These are phyloP conservation scores for Syngnathus acus DNA, from an alignment of 2,797 vertebrate genomes.

Conservation along the genomic window DNA sequence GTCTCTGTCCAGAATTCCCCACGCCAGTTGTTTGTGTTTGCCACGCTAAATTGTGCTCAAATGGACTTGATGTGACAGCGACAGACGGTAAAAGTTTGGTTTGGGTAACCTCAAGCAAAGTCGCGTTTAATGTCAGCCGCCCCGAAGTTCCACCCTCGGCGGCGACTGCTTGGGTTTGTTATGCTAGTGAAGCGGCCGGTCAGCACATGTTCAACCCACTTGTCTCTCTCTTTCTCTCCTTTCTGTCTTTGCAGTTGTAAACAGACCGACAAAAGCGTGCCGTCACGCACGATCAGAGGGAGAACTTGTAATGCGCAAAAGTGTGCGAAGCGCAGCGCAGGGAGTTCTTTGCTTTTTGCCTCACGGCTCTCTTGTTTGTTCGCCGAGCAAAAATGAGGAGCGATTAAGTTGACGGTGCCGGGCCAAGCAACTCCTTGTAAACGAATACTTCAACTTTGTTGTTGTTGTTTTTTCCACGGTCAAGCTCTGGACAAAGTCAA, in stretches of 20 bases:
- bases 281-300: conserved; percentile 69
- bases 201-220: conserved; percentile 68
- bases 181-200: not conserved
- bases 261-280: conserved; percentile 74
- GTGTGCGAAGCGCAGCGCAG: conserved; percentile 61
- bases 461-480: conserved; percentile 12
- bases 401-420: conserved; percentile 69
- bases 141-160: no score
- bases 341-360: conserved; percentile 41
- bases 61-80: no score
- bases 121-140: no score
- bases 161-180: not conserved
- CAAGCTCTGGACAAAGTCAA: no score
- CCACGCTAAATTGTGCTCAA: no score
- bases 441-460: conserved; percentile 68
- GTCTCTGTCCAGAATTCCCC: no score
- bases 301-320: conserved; percentile 66
- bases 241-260: conserved; percentile 77
- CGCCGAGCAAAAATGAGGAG: conserved; percentile 73
- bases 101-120: no score
- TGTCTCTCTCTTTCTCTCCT: conserved; percentile 73
- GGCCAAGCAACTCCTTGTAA: conserved; percentile 70
- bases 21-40: no score
- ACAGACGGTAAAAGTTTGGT: no score
- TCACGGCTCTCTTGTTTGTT: conserved; percentile 64